Conservation (phyloP, 2,113 vertebrate species). For the Chaetops frenatus region DNA sequence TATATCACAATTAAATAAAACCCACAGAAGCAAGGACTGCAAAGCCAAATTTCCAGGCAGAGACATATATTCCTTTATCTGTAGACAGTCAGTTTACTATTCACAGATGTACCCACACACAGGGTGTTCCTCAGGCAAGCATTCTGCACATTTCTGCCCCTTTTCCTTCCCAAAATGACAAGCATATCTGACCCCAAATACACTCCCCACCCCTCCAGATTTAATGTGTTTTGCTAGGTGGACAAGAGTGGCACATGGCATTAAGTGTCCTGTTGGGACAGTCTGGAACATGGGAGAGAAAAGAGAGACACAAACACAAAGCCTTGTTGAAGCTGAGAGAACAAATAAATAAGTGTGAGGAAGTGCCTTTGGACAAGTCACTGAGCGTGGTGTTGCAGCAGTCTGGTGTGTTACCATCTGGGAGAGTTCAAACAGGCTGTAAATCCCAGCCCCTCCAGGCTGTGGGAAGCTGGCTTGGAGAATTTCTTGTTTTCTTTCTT, state of each 20-base stretch:
- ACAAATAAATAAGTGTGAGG: conserved; percentile 58
- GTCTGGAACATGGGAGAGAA: neutral
- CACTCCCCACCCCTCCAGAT: neutral
- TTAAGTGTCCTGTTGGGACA: neutral
- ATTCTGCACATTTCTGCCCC: neutral
- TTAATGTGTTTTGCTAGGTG: neutral
- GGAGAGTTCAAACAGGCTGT: conserved; percentile 52
- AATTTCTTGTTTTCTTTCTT: conserved; percentile 68
- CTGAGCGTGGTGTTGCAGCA: conserved; percentile 10
- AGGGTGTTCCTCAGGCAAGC: neutral
- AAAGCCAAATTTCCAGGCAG: neutral
- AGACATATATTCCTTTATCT: neutral
- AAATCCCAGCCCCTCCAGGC: conserved; percentile 38
- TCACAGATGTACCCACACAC: neutral
- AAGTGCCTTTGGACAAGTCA: conserved; percentile 48
- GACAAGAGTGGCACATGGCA: neutral
- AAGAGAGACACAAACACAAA: neutral
- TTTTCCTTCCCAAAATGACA: neutral
- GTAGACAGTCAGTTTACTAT: neutral
- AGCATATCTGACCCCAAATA: neutral
- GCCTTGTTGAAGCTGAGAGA: conserved; percentile 7
- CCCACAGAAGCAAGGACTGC: neutral
- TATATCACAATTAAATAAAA: neutral
- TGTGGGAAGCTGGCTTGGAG: conserved; percentile 48
- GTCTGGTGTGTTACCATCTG: conserved; percentile 38